A percentile compares a stretch with the other conserved stretches of the same genome.
Evolutionary conservation across 2,113 vertebrate species (phyloP).

Genomic region (Neotoma lepida): DNA sequence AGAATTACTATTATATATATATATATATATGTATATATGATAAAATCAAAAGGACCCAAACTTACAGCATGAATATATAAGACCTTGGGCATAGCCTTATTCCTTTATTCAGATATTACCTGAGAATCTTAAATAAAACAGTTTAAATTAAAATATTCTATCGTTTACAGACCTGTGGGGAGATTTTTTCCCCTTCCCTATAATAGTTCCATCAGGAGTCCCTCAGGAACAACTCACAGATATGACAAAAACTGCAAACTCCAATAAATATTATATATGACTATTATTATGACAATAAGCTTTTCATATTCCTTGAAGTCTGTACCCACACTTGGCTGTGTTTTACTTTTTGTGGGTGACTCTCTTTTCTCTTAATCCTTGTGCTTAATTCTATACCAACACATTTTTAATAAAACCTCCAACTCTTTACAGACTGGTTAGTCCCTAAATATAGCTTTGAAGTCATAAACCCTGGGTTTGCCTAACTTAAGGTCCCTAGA

Average conservation of each 20-base stretch:
- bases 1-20: neutral
- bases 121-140: neutral
- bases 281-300: neutral
- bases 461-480: neutral
- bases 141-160: neutral
- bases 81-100: neutral
- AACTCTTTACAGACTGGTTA: neutral
- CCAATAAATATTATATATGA: neutral
- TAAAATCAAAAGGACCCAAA: neutral
- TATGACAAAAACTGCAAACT: neutral
- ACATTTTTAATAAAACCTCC: neutral
- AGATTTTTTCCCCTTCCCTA: neutral
- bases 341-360: neutral
- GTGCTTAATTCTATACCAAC: neutral
- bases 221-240: neutral
- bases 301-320: neutral
- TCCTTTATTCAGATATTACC: neutral
- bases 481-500: neutral
- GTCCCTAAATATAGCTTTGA: neutral
- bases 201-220: neutral
- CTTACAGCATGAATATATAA: neutral
- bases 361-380: neutral
- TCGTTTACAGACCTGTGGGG: too few relatives aligned
- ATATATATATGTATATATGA: neutral
- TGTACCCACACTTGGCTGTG: neutral